phyloP scores from a whole-genome alignment of 2,797 vertebrate genomes.

The Lagodon rhomboides region DNA sequence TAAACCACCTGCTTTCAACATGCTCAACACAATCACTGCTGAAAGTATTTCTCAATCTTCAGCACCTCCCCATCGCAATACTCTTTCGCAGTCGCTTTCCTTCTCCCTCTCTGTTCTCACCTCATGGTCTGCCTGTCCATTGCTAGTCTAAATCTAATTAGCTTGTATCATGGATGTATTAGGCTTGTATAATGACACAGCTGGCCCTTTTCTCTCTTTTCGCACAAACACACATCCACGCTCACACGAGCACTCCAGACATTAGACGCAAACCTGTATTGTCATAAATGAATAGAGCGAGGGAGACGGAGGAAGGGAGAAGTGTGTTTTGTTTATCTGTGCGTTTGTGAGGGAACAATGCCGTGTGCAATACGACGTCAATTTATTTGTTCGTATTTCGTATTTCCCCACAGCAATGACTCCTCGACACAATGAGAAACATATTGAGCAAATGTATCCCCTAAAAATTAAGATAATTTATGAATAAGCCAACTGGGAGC shows the following conservation, averaged over 20 bases:
- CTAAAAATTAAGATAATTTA: constrained; percentile 33
- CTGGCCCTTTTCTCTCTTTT: constrained; percentile 54
- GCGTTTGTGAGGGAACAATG: constrained; percentile 30
- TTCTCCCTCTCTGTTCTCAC: constrained; percentile 26
- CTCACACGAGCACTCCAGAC: constrained; percentile 19
- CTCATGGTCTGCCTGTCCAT: constrained; percentile 43
- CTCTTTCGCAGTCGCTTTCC: background rate
- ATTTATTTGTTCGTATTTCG: constrained; percentile 35
- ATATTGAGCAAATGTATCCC: constrained; percentile 27
- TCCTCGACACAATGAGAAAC: constrained; percentile 28
- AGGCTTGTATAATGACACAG: constrained; percentile 59
- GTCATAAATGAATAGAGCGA: constrained; percentile 46
- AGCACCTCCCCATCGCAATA: background rate
- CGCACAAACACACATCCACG: constrained; percentile 19
- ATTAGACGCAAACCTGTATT: constrained; percentile 31
- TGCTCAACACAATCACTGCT: constrained; percentile 30
- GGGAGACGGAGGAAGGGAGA: background rate
- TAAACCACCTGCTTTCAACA: constrained; percentile 48
- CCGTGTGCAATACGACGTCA: constrained; percentile 16
- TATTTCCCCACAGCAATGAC: constrained; percentile 16
- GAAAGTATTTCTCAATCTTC: constrained; percentile 28
- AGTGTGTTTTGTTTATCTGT: constrained; percentile 15
- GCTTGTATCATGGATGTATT: constrained; percentile 51
- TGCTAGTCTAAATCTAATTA: constrained; percentile 63
- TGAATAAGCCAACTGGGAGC: constrained; percentile 35